phyloP scores from a whole-genome alignment of 1,140 invertebrate species.

The Drosophila azteca region DNA sequence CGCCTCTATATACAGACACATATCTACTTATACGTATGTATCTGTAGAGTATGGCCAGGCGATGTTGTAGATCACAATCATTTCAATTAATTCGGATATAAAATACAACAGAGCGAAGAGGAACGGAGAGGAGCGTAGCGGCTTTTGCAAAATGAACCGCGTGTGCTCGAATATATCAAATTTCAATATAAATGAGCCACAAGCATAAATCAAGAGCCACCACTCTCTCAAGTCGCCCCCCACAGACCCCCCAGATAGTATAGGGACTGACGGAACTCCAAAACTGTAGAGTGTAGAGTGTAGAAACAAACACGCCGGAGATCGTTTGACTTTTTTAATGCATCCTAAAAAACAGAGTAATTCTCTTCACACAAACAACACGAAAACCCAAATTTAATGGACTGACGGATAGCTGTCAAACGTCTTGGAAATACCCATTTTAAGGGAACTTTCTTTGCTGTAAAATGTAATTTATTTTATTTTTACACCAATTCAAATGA shows the following conservation, averaged over 20 bases:
- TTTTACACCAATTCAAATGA: constrained; percentile 51
- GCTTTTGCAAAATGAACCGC: constrained; percentile 74
- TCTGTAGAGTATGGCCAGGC: constrained; percentile 31
- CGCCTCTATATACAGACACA: constrained; percentile 20
- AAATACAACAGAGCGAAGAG: constrained; percentile 63
- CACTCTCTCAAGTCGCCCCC: constrained; percentile 16
- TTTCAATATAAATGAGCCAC: constrained; percentile 80
- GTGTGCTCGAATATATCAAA: constrained; percentile 76
- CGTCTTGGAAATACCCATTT: neutral
- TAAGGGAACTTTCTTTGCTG: constrained; percentile 50
- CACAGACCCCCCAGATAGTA: constrained; percentile 26
- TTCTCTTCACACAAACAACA: constrained; percentile 6
- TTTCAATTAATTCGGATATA: constrained; percentile 81
- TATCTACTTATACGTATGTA: constrained; percentile 17
- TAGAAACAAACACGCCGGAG: constrained; percentile 60
- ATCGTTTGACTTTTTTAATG: constrained; percentile 66
- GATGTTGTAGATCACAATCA: constrained; percentile 81
- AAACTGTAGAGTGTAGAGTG: constrained; percentile 49
- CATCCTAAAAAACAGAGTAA: constrained; percentile 44
- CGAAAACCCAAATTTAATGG: constrained; percentile 52
- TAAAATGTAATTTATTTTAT: constrained; percentile 74
- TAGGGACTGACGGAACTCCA: constrained; percentile 4
- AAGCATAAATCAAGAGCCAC: constrained; percentile 68
- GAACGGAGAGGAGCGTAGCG: constrained; percentile 56
- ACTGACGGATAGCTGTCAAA: constrained; percentile 76